A percentile compares a stretch with the other conserved stretches of the same genome.
Conservation (phyloP, 2,797 vertebrate species). For the Manis crassicaudata region DNA sequence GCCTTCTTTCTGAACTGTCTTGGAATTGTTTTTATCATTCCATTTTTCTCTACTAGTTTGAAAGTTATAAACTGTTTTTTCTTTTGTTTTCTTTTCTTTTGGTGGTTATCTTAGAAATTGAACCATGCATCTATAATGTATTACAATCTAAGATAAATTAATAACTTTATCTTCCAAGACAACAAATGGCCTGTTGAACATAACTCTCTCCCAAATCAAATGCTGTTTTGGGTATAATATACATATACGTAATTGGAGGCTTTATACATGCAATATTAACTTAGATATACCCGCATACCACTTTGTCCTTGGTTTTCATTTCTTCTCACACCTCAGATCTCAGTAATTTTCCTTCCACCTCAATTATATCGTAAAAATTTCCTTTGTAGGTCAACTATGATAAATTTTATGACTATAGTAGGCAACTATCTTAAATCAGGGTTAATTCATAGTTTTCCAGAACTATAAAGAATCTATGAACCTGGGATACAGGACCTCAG, state of each 20-base stretch:
- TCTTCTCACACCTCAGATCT: neutral
- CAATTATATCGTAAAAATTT: neutral
- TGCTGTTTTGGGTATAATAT: neutral
- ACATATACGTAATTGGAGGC: neutral
- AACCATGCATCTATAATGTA: neutral
- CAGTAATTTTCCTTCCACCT: neutral
- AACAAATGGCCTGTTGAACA: neutral
- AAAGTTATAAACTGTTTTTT: neutral
- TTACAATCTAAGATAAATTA: neutral
- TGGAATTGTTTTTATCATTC: neutral
- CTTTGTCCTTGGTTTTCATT: neutral
- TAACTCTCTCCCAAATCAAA: neutral
- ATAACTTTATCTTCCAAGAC: neutral
- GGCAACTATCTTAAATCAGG: neutral
- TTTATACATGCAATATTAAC: neutral
- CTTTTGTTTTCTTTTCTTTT: neutral
- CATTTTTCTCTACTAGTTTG: neutral
- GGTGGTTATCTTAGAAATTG: neutral
- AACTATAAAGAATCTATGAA: neutral
- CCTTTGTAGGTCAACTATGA: neutral
- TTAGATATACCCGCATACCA: neutral
- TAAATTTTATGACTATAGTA: neutral
- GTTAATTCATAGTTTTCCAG: neutral
- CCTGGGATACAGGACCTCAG: neutral
- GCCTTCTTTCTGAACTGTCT: neutral